Evolutionary conservation across 2,797 vertebrate genomes (phyloP).

Genomic region (Myotis findleyi): DNA sequence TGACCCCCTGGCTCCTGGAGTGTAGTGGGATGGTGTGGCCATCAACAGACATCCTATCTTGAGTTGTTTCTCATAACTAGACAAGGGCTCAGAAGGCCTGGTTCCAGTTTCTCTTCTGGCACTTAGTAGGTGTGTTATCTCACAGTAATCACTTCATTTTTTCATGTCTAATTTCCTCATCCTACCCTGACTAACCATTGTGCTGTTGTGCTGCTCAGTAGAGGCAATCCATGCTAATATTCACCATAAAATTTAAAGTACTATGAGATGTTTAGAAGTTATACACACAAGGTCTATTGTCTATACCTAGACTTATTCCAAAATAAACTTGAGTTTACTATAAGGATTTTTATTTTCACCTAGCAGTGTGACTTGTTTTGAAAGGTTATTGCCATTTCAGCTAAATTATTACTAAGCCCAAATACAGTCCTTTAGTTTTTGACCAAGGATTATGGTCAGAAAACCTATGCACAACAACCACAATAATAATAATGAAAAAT

Average conservation of each 20-base stretch:
- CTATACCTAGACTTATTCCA: not conserved
- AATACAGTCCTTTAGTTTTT: not conserved
- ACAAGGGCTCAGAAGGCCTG: not conserved
- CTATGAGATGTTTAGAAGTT: not conserved
- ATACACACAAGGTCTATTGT: not conserved
- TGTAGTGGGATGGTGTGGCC: fast-evolving
- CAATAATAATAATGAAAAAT: not conserved
- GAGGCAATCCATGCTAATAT: not conserved
- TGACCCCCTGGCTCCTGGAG: not conserved
- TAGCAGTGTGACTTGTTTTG: not conserved
- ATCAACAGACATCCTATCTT: fast-evolving
- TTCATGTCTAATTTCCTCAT: not conserved
- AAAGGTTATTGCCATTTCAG: not conserved
- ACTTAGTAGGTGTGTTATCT: not conserved
- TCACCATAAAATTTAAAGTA: not conserved
- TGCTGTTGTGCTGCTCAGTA: not conserved
- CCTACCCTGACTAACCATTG: too few species aligned
- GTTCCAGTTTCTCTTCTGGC: not conserved
- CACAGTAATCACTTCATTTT: not conserved
- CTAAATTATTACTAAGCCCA: not conserved
- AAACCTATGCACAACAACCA: not conserved
- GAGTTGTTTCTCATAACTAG: not conserved
- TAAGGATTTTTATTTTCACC: not conserved
- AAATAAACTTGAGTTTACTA: not conserved
- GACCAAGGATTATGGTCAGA: not conserved